Base-by-base conservation (phyloP, 2,797 vertebrate species). In the Enoplosus armatus region DNA sequence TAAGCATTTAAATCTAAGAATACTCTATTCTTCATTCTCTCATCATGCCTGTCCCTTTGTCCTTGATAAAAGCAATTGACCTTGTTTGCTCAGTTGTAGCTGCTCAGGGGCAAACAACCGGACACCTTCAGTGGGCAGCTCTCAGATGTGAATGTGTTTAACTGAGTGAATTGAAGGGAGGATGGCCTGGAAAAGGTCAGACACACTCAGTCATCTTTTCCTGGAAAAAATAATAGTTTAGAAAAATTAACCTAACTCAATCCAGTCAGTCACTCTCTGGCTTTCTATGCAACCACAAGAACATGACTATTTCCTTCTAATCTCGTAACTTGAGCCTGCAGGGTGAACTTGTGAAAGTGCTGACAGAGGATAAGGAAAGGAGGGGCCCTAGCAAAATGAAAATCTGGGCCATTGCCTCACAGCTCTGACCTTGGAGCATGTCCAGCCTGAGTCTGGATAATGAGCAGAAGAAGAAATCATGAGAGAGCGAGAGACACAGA, bases 381-480 rank as follows among this genome's bases (percentile, higher is more conserved):
- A 87, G 77, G 84, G 76, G 76, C 54, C 12, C 41, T 60, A 61
- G 82, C 73, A 69, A 75, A 84, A 79, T 59, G 69, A 80, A 87
- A 87, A 91, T 87, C 72, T 90, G 84, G 90, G 89, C 85, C 77
- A 68, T 74, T 87, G 90, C 87, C 70, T 92, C 86, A 84, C 77
- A 86, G 88, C 81, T 85, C 80, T 85, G 88, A 92, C 81, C 77
- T 90, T 94, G 90, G 89, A 92, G 77, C 26, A 16, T 18, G 73
- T 87, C 90, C 89, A 92, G 71, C 72, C 63, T n/a, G 51, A 78
- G 77, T 78, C 69, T 75, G 78, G 64, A 84, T 92, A 90, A 92
- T 78, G 75, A 92, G 89, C 70, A 77, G 81, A 73, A 59, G 31
- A 72, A 75, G 45, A 81, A 66, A 80, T 48, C 16, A 37, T 22